A percentile compares a stretch with the other conserved stretches of the same genome.
Evolutionary conservation across 1,140 invertebrate species (phyloP).

Genomic region (Tribolium castaneum): DNA sequence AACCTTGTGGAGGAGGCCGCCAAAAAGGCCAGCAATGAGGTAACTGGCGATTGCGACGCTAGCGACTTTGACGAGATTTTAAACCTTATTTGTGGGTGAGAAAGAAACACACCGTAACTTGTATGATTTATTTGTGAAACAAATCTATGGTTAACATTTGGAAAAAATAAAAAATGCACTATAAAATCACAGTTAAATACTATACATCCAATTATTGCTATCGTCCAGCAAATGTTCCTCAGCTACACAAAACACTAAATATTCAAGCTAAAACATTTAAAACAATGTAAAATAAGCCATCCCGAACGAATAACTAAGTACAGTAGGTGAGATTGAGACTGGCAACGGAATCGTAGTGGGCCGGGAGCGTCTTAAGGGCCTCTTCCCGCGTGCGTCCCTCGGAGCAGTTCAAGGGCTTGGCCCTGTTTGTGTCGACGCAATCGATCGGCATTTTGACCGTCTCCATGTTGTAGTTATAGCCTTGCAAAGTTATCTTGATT

Average conservation of each 20-base stretch:
- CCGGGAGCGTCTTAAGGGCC: constrained; percentile 76
- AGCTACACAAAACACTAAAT: constrained; percentile 6
- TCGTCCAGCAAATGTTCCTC: constrained; percentile 35
- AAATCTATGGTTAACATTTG: constrained; percentile 18
- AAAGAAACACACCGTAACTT: not conserved
- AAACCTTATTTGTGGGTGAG: not conserved
- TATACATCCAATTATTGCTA: constrained; percentile 23
- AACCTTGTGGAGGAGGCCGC: not conserved
- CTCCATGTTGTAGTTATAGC: constrained; percentile 86
- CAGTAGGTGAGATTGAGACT: constrained; percentile 51
- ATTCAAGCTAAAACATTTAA: constrained; percentile 18
- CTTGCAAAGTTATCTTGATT: constrained; percentile 80
- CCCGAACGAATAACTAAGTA: constrained; percentile 48
- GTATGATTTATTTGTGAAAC: not conserved
- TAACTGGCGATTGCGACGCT: not conserved
- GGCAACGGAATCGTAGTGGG: constrained; percentile 73
- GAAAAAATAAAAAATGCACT: constrained; percentile 36
- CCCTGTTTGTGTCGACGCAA: constrained; percentile 85
- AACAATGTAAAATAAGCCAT: constrained; percentile 18
- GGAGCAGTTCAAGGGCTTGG: constrained; percentile 77
- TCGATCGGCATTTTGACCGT: constrained; percentile 83
- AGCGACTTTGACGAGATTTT: not conserved
- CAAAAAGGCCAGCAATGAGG: not conserved
- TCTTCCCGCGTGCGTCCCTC: constrained; percentile 72
- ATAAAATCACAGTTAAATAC: constrained; percentile 42